These are phyloP conservation scores for Molossus molossus DNA, from an alignment of 2,797 vertebrate genomes.

Conservation along the genomic window DNA sequence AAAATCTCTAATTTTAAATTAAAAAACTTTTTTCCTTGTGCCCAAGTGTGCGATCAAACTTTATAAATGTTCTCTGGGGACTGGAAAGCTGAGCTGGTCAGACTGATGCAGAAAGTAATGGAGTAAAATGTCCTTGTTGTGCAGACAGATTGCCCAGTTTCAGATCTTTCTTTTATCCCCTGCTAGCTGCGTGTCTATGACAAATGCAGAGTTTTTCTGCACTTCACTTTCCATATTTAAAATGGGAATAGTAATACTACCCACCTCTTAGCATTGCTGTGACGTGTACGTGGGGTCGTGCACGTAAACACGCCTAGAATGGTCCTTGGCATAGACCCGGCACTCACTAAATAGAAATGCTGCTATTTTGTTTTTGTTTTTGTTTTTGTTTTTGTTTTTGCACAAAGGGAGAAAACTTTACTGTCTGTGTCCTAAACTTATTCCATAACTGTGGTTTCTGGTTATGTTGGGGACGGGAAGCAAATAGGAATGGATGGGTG, in stretches of 20 bases:
- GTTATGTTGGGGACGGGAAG: background rate
- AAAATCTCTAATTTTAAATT: slow-evolving; percentile 41
- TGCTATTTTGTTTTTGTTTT: background rate
- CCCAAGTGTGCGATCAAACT: background rate
- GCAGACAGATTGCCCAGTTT: background rate
- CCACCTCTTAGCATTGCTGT: background rate
- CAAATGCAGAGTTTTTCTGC: background rate
- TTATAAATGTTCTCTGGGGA: background rate
- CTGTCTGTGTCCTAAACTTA: background rate
- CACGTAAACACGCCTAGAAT: background rate
- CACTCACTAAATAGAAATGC: background rate
- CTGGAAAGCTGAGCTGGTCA: background rate
- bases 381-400: background rate
- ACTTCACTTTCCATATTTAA: background rate
- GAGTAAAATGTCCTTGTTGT: background rate
- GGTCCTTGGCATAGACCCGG: background rate
- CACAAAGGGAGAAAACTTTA: background rate
- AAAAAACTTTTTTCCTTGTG: background rate
- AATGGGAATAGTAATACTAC: background rate
- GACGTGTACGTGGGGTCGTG: background rate
- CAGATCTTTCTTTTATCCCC: background rate
- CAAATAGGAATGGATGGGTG: background rate
- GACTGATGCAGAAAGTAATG: background rate
- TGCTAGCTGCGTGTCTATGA: background rate
- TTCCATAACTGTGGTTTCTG: background rate